Evolutionary conservation across 2,113 vertebrate genomes (phyloP).

Genomic region (Laticauda colubrina): DNA sequence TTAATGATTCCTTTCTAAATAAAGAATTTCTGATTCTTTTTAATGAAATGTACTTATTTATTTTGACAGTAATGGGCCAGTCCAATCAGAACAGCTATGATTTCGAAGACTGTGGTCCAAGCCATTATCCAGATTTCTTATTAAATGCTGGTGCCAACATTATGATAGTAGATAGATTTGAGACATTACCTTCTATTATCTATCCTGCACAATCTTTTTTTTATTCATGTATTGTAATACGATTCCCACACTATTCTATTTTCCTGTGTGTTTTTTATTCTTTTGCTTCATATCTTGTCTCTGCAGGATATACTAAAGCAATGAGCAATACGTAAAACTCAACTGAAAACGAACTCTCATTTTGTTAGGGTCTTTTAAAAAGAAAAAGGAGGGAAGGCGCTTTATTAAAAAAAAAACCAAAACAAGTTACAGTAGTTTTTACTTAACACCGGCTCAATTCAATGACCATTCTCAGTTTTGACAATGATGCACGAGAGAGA

Average conservation of each 20-base stretch:
- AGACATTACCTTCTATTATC: not conserved
- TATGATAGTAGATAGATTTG: not conserved
- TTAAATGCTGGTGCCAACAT: not conserved
- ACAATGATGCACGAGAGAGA: not conserved
- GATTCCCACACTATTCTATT: too few relatives aligned
- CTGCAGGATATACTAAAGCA: not conserved
- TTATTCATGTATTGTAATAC: too few relatives aligned
- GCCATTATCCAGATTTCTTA: not conserved
- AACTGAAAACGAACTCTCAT: not conserved
- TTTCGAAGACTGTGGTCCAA: not conserved
- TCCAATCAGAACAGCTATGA: not conserved
- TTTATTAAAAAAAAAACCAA: slow-evolving; percentile 40
- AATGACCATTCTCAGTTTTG: not conserved
- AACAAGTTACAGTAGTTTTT: slow-evolving; percentile 37
- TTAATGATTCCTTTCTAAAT: not conserved
- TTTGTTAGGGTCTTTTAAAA: not conserved
- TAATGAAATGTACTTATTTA: not conserved
- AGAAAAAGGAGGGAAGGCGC: slow-evolving; percentile 33
- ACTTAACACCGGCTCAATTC: not conserved
- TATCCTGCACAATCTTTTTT: too few relatives aligned
- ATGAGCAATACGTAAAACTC: not conserved
- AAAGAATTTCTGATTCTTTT: not conserved
- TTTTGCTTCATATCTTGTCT: not conserved
- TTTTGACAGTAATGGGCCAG: not conserved
- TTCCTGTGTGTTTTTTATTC: too few relatives aligned